Percentiles rank a stretch among this genome's conserved stretches.
Evolutionary conservation across 2,888 invertebrate genomes (phyloP).

Genomic region (Meiosimyza platycephala): DNA sequence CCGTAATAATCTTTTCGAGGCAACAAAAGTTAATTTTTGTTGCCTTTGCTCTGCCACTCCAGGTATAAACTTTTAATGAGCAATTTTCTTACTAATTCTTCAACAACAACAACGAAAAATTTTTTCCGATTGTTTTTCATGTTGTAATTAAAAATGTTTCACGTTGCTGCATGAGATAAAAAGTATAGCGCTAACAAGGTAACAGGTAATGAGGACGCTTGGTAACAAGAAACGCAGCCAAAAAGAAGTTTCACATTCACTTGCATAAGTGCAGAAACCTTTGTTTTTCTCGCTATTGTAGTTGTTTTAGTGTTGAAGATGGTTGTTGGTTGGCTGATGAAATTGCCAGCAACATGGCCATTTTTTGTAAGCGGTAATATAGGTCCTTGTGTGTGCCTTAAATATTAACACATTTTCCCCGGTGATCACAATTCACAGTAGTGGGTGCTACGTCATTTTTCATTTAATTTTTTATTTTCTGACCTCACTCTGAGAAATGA

Average conservation of each 20-base stretch:
- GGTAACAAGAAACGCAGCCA: slow-evolving; percentile 16
- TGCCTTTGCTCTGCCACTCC: not conserved
- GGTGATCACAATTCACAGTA: too few relatives aligned
- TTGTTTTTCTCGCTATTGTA: not conserved
- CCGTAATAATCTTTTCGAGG: too few relatives aligned
- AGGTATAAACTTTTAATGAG: slow-evolving; percentile 41
- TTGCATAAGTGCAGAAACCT: slow-evolving; percentile 3
- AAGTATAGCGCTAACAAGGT: slow-evolving; percentile 10
- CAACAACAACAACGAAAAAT: not conserved
- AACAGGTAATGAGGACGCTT: not conserved
- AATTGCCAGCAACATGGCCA: not conserved
- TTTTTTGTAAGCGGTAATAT: too few relatives aligned
- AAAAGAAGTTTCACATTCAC: slow-evolving; percentile 3
- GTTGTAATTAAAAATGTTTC: slow-evolving; percentile 19
- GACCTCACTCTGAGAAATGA: too few relatives aligned
- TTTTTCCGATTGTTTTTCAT: not conserved
- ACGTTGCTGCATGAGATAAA: not conserved
- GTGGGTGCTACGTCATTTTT: too few relatives aligned
- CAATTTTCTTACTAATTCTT: slow-evolving; percentile 31
- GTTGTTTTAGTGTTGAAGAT: not conserved
- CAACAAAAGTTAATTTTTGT: not conserved
- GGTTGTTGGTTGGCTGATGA: not conserved
- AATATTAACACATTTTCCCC: too few relatives aligned
- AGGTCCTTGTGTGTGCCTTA: too few relatives aligned
- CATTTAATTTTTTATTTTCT: too few relatives aligned